Percentiles rank a stretch among this genome's conserved stretches.
phyloP scores from a whole-genome alignment of 2,888 invertebrate genomes.

The Cylindroiulus punctatus region DNA sequence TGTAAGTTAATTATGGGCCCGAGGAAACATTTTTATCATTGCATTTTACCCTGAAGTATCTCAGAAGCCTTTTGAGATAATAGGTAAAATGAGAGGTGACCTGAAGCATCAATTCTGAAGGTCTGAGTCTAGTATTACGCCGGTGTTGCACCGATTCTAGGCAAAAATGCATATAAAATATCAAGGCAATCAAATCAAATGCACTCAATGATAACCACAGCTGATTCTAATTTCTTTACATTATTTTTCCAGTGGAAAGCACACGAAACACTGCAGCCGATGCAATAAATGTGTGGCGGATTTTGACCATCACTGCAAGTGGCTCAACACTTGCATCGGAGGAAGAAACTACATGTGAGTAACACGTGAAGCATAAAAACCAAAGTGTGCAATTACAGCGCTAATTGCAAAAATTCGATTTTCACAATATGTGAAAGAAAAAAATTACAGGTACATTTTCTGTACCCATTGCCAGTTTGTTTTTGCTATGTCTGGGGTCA shows the following conservation, averaged over 20 bases:
- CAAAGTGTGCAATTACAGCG: too few species aligned
- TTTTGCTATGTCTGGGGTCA: conserved; percentile 51
- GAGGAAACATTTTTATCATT: too few species aligned
- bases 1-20: conserved; percentile 50
- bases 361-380: background rate
- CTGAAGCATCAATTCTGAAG: background rate
- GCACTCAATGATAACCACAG: too few species aligned
- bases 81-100: background rate
- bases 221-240: background rate
- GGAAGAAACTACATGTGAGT: conserved; percentile 78
- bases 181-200: too few species aligned
- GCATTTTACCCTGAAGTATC: background rate
- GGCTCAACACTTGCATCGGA: conserved; percentile 98
- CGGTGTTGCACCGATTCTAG: too few species aligned
- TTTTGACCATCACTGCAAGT: conserved; percentile 99
- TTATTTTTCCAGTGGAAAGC: conserved; percentile 63
- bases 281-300: conserved; percentile 97
- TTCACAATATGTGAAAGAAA: too few species aligned
- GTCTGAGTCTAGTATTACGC: too few species aligned
- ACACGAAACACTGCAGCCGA: conserved; percentile 88
- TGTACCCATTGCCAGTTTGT: conserved; percentile 3
- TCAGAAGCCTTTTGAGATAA: background rate
- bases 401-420: too few species aligned
- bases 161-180: too few species aligned
- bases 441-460: too few species aligned